A percentile compares a stretch with the other conserved stretches of the same genome.
phyloP scores from a whole-genome alignment of 2,888 invertebrate species.

The Bedellia somnulentella region DNA sequence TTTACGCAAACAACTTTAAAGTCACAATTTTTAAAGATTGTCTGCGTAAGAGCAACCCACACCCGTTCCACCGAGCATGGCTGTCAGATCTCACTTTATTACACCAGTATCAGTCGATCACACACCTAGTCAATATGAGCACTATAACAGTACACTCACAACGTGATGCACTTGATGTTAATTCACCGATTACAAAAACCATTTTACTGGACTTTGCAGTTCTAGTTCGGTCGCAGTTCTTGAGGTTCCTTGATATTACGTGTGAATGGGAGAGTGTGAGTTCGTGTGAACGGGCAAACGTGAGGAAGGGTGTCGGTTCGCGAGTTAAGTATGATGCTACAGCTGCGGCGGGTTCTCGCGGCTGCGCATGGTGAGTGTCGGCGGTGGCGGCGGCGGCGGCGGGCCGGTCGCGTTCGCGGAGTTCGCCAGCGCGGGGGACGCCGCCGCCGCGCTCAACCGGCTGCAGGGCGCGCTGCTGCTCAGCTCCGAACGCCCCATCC shows the following conservation, averaged over 20 bases:
- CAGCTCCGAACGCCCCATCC: conserved; percentile 95
- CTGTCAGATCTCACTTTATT: conserved; percentile 22
- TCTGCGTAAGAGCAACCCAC: conserved; percentile 46
- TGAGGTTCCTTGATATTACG: too few relatives aligned
- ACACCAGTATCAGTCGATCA: conserved; percentile 17
- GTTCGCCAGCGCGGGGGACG: conserved; percentile 90
- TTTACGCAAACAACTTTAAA: too few relatives aligned
- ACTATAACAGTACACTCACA: conserved; percentile 12
- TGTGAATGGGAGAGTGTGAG: too few relatives aligned
- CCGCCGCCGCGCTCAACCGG: conserved; percentile 88
- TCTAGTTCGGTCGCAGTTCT: too few relatives aligned
- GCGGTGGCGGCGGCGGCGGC: conserved; percentile 56
- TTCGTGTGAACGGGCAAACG: too few relatives aligned
- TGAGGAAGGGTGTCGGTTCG: too few relatives aligned
- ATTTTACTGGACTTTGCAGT: too few relatives aligned
- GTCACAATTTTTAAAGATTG: too few relatives aligned
- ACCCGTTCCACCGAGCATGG: conserved; percentile 55
- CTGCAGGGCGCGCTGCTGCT: conserved; percentile 95
- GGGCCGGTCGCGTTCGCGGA: conserved; percentile 96
- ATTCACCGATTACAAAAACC: not conserved
- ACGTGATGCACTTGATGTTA: too few relatives aligned
- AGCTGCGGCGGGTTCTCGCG: conserved; percentile 98
- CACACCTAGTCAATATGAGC: conserved; percentile 12
- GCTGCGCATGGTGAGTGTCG: conserved; percentile 92
- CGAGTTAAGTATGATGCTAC: conserved; percentile 61